Percentiles rank a stretch among this genome's conserved stretches.
Evolutionary conservation across 2,113 vertebrate species (phyloP).

Genomic region (Centropristis striata): DNA sequence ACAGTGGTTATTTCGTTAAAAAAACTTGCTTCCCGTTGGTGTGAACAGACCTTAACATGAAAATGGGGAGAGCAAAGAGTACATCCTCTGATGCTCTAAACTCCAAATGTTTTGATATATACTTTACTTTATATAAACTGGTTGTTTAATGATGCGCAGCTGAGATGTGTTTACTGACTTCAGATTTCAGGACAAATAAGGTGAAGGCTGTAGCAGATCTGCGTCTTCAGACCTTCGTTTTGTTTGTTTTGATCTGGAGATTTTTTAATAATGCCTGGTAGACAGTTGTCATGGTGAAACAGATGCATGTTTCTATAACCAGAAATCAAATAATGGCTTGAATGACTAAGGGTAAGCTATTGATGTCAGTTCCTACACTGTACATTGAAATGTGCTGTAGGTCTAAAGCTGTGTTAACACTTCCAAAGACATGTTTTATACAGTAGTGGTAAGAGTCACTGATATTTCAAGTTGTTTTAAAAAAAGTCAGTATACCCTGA

Average conservation of each 20-base stretch:
- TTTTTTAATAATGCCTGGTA: background rate
- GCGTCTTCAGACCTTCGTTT: background rate
- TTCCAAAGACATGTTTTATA: background rate
- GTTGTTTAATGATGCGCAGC: too few relatives aligned
- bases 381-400: background rate
- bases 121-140: too few relatives aligned
- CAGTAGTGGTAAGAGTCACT: background rate
- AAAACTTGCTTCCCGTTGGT: too few relatives aligned
- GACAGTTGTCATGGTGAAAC: slow-evolving; percentile 12
- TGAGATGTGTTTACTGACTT: background rate
- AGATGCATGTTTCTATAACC: background rate
- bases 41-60: too few relatives aligned
- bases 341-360: background rate
- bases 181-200: background rate
- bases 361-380: background rate
- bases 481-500: slow-evolving; percentile 26
- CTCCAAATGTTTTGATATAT: too few relatives aligned
- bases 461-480: slow-evolving; percentile 5
- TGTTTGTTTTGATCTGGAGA: background rate
- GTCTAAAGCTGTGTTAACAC: background rate
- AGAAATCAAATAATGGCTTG: background rate
- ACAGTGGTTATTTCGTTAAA: too few relatives aligned
- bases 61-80: too few relatives aligned
- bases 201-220: background rate
- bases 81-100: too few relatives aligned